Base-by-base conservation (phyloP, 2,888 invertebrate genomes). In the Pseudococcus longispinus region DNA sequence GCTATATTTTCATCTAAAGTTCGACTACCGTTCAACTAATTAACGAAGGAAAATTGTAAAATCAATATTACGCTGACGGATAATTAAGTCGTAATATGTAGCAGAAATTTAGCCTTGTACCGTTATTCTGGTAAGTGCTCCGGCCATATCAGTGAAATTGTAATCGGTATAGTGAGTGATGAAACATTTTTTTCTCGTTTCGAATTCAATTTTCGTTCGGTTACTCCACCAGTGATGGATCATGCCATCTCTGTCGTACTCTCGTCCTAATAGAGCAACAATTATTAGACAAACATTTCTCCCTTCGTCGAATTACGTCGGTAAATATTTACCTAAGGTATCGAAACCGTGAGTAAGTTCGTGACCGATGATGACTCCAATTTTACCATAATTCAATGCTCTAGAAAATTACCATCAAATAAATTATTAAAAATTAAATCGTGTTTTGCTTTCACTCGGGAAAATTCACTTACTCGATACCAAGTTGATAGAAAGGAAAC, bases 1-100 rank as follows among this genome's bases (percentile, higher is more conserved):
- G 96, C 96, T 88, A 97, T 96, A 91, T 97, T 97, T 91, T 97
- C 97, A 85, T 96, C 96, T 90, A 95, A 95, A 20, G 96, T 96
- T 90, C 93, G 93, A 89, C 93, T 92, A 70, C 94, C 94, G 90
- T 94, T 94, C 89, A 89, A 93, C 94, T 94, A 23, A 80, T 70
- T 26, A 32, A 70, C 37, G 29, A 80, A 37, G 42, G 15, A 42
- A 80, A 42, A 80, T 23, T 60, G 60, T 60, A 23, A 60, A 60
- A 60, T 60, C 60, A 2, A 23, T 60, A 23, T 23, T 60, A 23
- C 20, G 8, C 23, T 20, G 42, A 4, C 9, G 8, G 23, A 8
- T 80, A 42, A 80, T 80, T 80, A 37, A 37, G 29, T 29, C 37
- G 37, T 26, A 18, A 77, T 26, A 77, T 37, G 9, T n/a, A 13